Evolutionary conservation across 2,797 vertebrate genomes (phyloP), one percentile per base, ranked within the genome.

Genomic region (Gallirallus australis): DNA sequence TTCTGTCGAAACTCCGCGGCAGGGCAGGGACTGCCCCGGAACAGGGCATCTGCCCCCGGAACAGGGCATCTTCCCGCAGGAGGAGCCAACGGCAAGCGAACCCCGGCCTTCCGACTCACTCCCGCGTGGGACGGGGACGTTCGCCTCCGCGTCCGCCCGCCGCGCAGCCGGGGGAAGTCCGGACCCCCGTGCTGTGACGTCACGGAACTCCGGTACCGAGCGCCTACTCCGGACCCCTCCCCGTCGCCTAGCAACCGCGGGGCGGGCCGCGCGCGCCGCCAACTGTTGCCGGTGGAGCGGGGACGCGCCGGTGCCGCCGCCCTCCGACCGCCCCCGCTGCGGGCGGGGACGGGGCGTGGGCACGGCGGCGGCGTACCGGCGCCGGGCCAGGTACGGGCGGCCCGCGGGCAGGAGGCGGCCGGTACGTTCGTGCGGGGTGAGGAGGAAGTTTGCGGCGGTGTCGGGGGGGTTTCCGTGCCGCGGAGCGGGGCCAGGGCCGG

Each of bases 201-300:
- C 64, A 53, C 48, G 33, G 70, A 30, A 39, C 77, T 24, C 61
- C 54, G 4, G 17, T 8, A n/a, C 48, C 30, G 12, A 68, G 10
- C 19, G 9, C 35, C 68, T n/a, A 23, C 18, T 28, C 12, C 27
- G 23, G 6, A 40, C n/a, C 66, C 25, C 15, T 11, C 7, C 23
- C 37, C 16, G 92, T 92, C 73, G 54, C 96, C 8, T 56, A 84
- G 96, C 86, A 94, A 95, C 95, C 60, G 69, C 68, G 76, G 86
- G 91, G 90, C 87, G 89, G 63, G 87, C 69, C 57, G 14, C 25
- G 16, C 28, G 95, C 82, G 78, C 61, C 42, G 54, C 84, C 90
- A 8, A 80, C 35, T 15, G 91, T 60, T 66, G 94, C 93, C 37
- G 70, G 77, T 42, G 69, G 40, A 24, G 17, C 33, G 84, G 63